Evolutionary conservation across 2,113 vertebrate genomes (phyloP), one percentile per base, ranked within the genome.

Genomic region (Gallinago jamesoni): DNA sequence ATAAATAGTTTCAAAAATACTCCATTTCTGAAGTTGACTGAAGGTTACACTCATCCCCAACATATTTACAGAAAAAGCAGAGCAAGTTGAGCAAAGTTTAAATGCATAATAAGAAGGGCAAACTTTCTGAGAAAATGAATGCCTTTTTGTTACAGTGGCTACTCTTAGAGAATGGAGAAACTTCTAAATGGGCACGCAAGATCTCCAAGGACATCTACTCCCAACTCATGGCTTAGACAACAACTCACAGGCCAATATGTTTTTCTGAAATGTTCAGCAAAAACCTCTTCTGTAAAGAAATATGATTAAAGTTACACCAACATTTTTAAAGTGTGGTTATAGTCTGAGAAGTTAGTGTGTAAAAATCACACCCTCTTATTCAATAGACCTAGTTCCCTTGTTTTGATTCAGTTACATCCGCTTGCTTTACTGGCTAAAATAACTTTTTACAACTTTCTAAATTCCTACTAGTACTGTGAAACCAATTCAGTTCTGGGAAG

Each of bases 391-490:
- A 41, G 69, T 33, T 82, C 31, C 33, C 31, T 63, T 94, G 74
- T 68, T 93, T 89, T 89, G 91, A 96, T 91, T 96, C 90, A 92
- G 84, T 84, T 83, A 84, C 56, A 93, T 92, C 69, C 2, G 1
- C 57, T 79, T 79, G 74, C 76, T 93, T 94, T 94, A 96, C 92
- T 83, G 84, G 86, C 50, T 76, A 93, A 96, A 97, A 89, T 93
- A 91, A 96, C 81, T 59, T 93, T 94, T 97, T 94, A 97, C 87
- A 94, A 74, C 94, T 94, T 94, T 94, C 87, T 82, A 92, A 97
- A 96, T 94, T 95, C 92, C 70, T 92, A 37, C 81, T 89, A 84
- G 77, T 82, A 83, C 94, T 82, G 84, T 87, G 77, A 94, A 96
- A 96, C 87, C 77, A 94, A 94, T 94, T 91, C 81, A 89, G 37